These are phyloP conservation scores for Mirounga angustirostris DNA, from an alignment of 2,113 vertebrate species.

Conservation along the genomic window DNA sequence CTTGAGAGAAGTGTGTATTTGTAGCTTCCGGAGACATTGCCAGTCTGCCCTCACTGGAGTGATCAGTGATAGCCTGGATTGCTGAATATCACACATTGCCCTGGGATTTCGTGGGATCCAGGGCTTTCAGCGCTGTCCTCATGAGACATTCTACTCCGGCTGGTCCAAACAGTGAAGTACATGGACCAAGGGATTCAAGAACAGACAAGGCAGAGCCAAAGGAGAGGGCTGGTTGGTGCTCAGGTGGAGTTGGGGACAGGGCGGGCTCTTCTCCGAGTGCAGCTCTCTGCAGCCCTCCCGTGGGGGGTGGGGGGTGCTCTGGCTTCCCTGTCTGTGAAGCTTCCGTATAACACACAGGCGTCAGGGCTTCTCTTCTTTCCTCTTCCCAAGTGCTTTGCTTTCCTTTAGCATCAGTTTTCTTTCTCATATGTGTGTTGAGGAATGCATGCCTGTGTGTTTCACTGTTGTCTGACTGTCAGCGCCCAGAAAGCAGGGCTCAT, in stretches of 20 bases:
- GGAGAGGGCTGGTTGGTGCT: not conserved
- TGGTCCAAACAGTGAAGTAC: not conserved
- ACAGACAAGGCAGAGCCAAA: not conserved
- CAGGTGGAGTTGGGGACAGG: not conserved
- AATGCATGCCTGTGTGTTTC: slow-evolving; percentile 47
- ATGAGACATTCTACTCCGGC: not conserved
- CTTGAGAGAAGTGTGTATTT: not conserved
- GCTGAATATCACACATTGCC: not conserved
- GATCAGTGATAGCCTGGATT: not conserved
- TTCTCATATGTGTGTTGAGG: slow-evolving; percentile 11
- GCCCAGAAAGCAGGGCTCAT: not conserved
- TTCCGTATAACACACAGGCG: not conserved
- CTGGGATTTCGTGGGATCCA: not conserved
- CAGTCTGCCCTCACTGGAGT: not conserved
- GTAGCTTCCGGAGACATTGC: not conserved
- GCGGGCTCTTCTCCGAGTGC: not conserved
- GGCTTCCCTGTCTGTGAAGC: not conserved
- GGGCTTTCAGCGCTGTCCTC: not conserved
- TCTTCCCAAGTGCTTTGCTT: not conserved
- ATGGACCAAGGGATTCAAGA: not conserved
- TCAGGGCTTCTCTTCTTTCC: not conserved
- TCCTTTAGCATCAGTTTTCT: not conserved
- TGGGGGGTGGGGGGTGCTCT: not conserved
- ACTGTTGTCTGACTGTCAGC: slow-evolving; percentile 41
- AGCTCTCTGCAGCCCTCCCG: not conserved